Conservation (phyloP, 2,888 invertebrate genomes). For the Eledone cirrhosa region DNA sequence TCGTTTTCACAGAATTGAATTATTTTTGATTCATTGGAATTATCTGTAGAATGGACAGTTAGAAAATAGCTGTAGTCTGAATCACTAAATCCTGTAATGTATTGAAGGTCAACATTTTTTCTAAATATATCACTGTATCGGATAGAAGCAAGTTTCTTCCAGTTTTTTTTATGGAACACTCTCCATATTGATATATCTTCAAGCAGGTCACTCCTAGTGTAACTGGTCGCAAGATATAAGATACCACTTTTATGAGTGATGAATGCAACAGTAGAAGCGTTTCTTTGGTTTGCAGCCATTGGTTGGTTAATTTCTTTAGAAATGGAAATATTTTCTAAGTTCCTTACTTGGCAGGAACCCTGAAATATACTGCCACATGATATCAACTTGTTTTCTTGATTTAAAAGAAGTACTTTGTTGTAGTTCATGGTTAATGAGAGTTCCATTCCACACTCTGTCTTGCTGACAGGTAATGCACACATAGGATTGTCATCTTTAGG, state of each 20-base stretch:
- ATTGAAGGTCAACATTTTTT: conserved; percentile 35
- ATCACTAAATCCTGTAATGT: conserved; percentile 59
- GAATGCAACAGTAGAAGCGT: conserved; percentile 94
- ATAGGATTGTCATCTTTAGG: conserved; percentile 84
- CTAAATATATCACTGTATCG: background rate
- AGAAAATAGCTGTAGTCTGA: conserved; percentile 68
- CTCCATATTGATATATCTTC: conserved; percentile 41
- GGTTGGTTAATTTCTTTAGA: conserved; percentile 42
- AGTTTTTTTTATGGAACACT: conserved; percentile 74
- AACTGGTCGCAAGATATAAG: conserved; percentile 93
- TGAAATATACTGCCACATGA: conserved; percentile 63
- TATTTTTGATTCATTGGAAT: conserved; percentile 79
- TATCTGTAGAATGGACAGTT: conserved; percentile 78
- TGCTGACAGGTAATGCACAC: conserved; percentile 73
- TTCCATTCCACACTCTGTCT: conserved; percentile 39
- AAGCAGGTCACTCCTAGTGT: conserved; percentile 43
- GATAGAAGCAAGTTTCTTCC: conserved; percentile 7
- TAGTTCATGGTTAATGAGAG: conserved; percentile 51
- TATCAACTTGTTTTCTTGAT: conserved; percentile 52
- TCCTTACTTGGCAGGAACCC: conserved; percentile 58
- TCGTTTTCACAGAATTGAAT: conserved; percentile 96
- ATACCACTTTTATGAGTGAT: conserved; percentile 75
- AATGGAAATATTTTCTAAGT: conserved; percentile 48
- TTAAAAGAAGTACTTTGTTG: conserved; percentile 59
- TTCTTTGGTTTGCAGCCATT: conserved; percentile 93